Evolutionary conservation across 2,797 vertebrate species (phyloP).

Genomic region (Sparidentex hasta): DNA sequence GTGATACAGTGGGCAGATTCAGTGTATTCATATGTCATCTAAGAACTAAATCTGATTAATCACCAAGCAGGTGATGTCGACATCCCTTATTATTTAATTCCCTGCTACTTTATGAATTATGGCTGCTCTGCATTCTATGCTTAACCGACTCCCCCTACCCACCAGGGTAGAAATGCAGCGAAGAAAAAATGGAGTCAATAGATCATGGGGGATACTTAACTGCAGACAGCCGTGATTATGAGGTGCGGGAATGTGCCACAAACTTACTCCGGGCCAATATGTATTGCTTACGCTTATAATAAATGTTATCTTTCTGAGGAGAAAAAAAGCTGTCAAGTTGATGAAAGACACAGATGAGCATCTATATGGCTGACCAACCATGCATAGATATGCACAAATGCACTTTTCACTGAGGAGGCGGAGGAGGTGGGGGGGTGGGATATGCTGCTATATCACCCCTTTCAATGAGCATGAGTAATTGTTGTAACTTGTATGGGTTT

Average conservation of each 20-base stretch:
- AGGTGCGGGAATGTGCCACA: slow-evolving; percentile 82
- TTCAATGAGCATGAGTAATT: slow-evolving; percentile 81
- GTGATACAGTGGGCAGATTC: not conserved
- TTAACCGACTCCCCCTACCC: slow-evolving; percentile 74
- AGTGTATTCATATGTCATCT: slow-evolving; percentile 20
- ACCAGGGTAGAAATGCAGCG: slow-evolving; percentile 78
- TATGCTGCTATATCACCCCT: slow-evolving; percentile 71
- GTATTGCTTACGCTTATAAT: slow-evolving; percentile 88
- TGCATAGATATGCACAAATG: slow-evolving; percentile 89
- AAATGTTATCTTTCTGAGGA: slow-evolving; percentile 89
- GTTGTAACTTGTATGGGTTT: slow-evolving; percentile 73
- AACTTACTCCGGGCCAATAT: slow-evolving; percentile 86
- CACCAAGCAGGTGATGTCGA: slow-evolving; percentile 2
- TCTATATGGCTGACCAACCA: slow-evolving; percentile 87
- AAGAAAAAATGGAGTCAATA: slow-evolving; percentile 88
- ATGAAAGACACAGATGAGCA: slow-evolving; percentile 91
- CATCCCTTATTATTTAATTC: slow-evolving; percentile 53
- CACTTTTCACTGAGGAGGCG: slow-evolving; percentile 75
- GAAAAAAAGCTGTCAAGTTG: slow-evolving; percentile 91
- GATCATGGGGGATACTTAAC: slow-evolving; percentile 87
- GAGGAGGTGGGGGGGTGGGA: slow-evolving; percentile 50
- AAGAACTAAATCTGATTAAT: slow-evolving; percentile 44
- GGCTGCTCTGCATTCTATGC: slow-evolving; percentile 71
- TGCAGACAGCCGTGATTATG: slow-evolving; percentile 88
- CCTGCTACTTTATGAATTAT: slow-evolving; percentile 66